Evolutionary conservation across 2,888 invertebrate species (phyloP).

Genomic region (Apotomis betuletana): DNA sequence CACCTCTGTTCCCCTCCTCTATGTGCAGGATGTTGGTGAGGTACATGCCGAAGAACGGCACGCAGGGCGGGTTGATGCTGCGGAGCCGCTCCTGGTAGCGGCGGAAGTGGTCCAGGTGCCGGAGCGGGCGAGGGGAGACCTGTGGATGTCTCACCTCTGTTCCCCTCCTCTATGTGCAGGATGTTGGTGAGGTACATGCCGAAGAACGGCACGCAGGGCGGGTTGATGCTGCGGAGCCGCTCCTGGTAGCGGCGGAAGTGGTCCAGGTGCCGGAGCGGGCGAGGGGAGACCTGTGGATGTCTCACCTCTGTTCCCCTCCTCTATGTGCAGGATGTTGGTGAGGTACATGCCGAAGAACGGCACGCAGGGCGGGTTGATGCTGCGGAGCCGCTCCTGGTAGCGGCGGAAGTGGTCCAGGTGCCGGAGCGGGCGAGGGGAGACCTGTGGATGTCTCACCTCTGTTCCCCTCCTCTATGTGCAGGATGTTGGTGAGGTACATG

Average conservation of each 20-base stretch:
- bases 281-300: too few species aligned
- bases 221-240: conserved; percentile 97
- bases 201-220: conserved; percentile 99
- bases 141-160: conserved; percentile 70
- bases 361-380: conserved; percentile 99
- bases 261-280: conserved; percentile 87
- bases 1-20: conserved; percentile 93
- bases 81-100: conserved; percentile 97
- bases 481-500: conserved; percentile 98
- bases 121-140: conserved; percentile 43
- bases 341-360: conserved; percentile 99
- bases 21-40: conserved; percentile 98
- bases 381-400: conserved; percentile 96
- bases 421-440: conserved; percentile 60
- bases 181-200: conserved; percentile 99
- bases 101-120: conserved; percentile 94
- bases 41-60: conserved; percentile 99
- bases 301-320: conserved; percentile 92
- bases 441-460: conserved; percentile 54
- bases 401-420: conserved; percentile 95
- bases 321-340: conserved; percentile 97
- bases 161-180: conserved; percentile 98
- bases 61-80: conserved; percentile 99
- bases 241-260: conserved; percentile 97
- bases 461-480: conserved; percentile 98